A percentile compares a stretch with the other conserved stretches of the same genome.
phyloP scores from a whole-genome alignment of 1,140 invertebrate species.

The Dysdera silvatica region DNA sequence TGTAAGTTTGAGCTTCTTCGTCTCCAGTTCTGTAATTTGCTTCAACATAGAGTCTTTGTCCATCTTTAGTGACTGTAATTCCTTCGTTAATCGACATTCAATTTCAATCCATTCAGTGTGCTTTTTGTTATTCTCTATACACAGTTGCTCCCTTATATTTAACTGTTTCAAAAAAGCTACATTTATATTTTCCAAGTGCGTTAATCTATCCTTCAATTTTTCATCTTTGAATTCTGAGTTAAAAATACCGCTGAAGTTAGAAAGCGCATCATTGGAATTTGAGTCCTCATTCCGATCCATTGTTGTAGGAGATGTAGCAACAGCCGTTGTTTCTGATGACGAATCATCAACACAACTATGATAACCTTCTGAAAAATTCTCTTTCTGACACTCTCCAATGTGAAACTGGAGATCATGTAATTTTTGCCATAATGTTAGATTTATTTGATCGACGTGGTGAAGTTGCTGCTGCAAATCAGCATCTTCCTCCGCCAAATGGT shows the following conservation, averaged over 20 bases:
- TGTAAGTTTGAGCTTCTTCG: slow-evolving; percentile 17
- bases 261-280: not conserved
- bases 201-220: slow-evolving; percentile 25
- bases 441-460: slow-evolving; percentile 26
- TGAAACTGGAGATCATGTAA: slow-evolving; percentile 24
- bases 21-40: slow-evolving; percentile 4
- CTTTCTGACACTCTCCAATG: slow-evolving; percentile 22
- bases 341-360: slow-evolving; percentile 22
- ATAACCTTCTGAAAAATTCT: slow-evolving; percentile 30
- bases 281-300: slow-evolving; percentile 1
- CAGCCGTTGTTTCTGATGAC: not conserved
- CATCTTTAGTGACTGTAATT: slow-evolving; percentile 14
- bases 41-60: slow-evolving; percentile 14
- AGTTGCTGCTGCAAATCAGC: slow-evolving; percentile 20
- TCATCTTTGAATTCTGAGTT: slow-evolving; percentile 25
- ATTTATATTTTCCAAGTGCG: slow-evolving; percentile 30
- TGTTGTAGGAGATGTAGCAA: slow-evolving; percentile 5
- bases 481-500: slow-evolving; percentile 21
- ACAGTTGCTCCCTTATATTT: slow-evolving; percentile 26
- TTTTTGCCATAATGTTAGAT: slow-evolving; percentile 26
- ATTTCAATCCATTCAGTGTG: slow-evolving; percentile 21
- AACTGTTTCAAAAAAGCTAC: slow-evolving; percentile 29
- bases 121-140: slow-evolving; percentile 21
- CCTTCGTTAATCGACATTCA: slow-evolving; percentile 15
- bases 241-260: slow-evolving; percentile 3